Base-by-base conservation (phyloP, 2,888 invertebrate species). In the Watsonalla binaria region DNA sequence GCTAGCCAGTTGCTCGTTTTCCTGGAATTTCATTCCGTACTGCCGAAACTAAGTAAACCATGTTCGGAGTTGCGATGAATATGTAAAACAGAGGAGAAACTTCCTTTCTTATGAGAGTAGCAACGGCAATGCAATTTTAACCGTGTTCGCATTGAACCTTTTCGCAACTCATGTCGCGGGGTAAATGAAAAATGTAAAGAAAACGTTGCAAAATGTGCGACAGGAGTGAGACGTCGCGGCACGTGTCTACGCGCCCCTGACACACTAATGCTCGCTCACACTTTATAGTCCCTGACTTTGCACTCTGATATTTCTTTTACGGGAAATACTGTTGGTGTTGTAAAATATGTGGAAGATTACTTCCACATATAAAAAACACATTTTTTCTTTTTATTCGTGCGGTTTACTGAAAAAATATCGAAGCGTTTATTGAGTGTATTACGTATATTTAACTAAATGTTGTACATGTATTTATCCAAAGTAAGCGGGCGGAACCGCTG, bases 121-220 rank as follows among this genome's bases (percentile, higher is more conserved):
- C 9, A 52, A 9, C 11, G 14, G 15, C 37, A 9, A 51, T 55
- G 50, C 45, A 53, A 48, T 58, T 49, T 65, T 59, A 58, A 61
- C 51, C 53, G 42, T 33, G 49, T 57, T 53, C 51, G 55, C 57
- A 59, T 62, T 63, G 61, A 60, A 61, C 59, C 47, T 55, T 11
- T 42, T 42, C 42, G 56, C 59, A 58, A 53, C 52, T 54, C 52
- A 51, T 50, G 48, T 51, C 57, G 47, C 42, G 55, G 47, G 11
- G 37, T 59, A 51, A 59, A 61, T 61, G 56, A 66, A 63, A 66
- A 62, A 59, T 61, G 60, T 63, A 57, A 65, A 63, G 54, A 54
- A 62, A 37, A 55, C 47, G 58, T 55, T 60, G 53, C 46, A 51
- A 42, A 59, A 62, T 42, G 53, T 55, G 56, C 51, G 54, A 53